Base-by-base conservation (phyloP, 2,888 invertebrate species). In the Drosophila percnosoma region DNA sequence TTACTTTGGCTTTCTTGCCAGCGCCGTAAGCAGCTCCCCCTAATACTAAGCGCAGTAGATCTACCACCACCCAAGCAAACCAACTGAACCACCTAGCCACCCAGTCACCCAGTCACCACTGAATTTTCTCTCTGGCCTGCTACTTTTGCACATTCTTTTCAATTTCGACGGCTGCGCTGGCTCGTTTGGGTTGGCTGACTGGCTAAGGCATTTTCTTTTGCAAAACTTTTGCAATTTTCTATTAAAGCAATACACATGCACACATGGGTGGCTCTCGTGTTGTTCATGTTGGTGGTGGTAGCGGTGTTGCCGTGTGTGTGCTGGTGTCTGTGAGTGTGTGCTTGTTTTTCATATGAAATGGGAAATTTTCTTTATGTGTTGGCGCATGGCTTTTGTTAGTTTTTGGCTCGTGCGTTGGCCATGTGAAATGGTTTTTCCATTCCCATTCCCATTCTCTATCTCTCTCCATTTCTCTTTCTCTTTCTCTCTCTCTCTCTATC, bases 211-310 rank as follows among this genome's bases (percentile, higher is more conserved):
- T 87, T 90, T 86, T 90, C 89, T 90, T 89, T 85, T 76, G 82
- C 83, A 70, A 85, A 90, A 89, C 89, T 90, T 90, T 90, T 89
- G 87, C 90, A 90, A 90, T 90, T 90, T 90, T 90, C 87, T 86
- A 90, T 90, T 88, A 82, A 88, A 89, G 86, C 84, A 83, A 83
- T 87, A 84, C 87, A 87, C 82, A 83, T 73, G 74, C 83, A 76
- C 81, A 83, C 80, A 82, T 81, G 79, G 73, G 51, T 68, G 66
- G 49, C 48, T 36, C n/a, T 31, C 6, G 18, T 54, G 53, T n/a
- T 59, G 38, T 2, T 33, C 48, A 31, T 66, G 71, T 52, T 62
- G 74, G 72, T 70, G 74, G 29, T 40, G 76, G 57, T 66, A 73
- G 73, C 67, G 75, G 40, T 57, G 29, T n/a, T 49, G 66, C 24